Base-by-base conservation (phyloP, 2,113 vertebrate genomes). In the Jaculus jaculus region DNA sequence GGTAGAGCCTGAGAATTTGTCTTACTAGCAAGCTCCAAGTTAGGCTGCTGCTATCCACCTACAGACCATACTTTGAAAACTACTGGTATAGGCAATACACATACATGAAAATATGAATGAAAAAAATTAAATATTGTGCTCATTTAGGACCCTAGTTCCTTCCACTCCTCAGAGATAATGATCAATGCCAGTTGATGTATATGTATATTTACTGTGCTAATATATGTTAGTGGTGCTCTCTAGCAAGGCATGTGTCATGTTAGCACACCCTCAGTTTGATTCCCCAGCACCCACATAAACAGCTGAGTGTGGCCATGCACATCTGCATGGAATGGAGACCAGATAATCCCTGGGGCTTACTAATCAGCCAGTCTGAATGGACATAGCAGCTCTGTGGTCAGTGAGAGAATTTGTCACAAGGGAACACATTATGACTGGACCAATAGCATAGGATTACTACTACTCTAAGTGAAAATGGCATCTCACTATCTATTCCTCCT, bases 161-260 rank as follows among this genome's bases (percentile, higher is more conserved):
- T 80, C 65, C 10, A 77, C n/a, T 81, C 65, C 65, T 81, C 54
- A 88, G 80, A 94, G 79, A 39, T 54, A 90, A 87, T 51, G 58
- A 58, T 17, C 24, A 85, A 47, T 60, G 39, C 39, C 61, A 39
- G 32, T 72, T 93, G 77, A 63, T 28, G 2, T 90, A 32, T 68
- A 60, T 89, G 23, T 72, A 24, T 84, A 61, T 34, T 71, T 28
- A 69, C 18, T 73, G 47, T 21, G 85, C 37, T 21, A 74, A 34
- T 32, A 65, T 51, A 74, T 28, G 77, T 60, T 37, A 92, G 34
- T 37, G 82, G 42, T 37, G 3, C 24, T 71, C 74, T 26, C 17
- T 63, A 58, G 71, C 39, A n/a, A 23, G 21, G 63, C 1, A 42
- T 21, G 20, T 42, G 12, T 17, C 63, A 73, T 80, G 7, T 73